A percentile compares a stretch with the other conserved stretches of the same genome.
These are phyloP conservation scores for Ichneumoninae sp. DNA, from an alignment of 2,888 invertebrate genomes.

Conservation along the genomic window DNA sequence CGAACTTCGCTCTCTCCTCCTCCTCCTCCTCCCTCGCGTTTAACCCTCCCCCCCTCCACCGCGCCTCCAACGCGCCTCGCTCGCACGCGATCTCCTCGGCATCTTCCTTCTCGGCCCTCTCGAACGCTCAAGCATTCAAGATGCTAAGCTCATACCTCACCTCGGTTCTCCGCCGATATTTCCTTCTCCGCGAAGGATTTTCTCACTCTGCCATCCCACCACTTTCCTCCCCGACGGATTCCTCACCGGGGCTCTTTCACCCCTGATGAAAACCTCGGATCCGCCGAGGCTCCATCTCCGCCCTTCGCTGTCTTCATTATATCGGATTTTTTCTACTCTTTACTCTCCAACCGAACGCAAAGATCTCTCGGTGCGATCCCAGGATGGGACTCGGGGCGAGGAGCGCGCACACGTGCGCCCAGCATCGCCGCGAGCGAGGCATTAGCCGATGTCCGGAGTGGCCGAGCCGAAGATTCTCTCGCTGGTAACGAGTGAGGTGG, in stretches of 20 bases:
- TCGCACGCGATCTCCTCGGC: slow-evolving; percentile 67
- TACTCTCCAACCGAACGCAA: slow-evolving; percentile 6
- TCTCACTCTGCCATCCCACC: neutral
- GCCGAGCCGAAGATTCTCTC: slow-evolving; percentile 7
- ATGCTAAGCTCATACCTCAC: slow-evolving; percentile 66
- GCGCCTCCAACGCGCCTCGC: neutral
- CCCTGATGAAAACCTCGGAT: slow-evolving; percentile 30
- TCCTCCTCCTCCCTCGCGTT: slow-evolving; percentile 6
- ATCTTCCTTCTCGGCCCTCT: slow-evolving; percentile 66
- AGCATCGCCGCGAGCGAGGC: slow-evolving; percentile 7
- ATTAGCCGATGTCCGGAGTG: slow-evolving; percentile 46
- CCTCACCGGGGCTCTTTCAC: slow-evolving; percentile 35
- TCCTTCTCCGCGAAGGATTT: slow-evolving; percentile 18
- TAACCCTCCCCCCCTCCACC: neutral
- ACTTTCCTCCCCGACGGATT: slow-evolving; percentile 38
- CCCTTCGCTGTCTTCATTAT: slow-evolving; percentile 52
- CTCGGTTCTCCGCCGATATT: slow-evolving; percentile 24
- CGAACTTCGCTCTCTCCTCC: slow-evolving; percentile 45
- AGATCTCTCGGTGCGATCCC: slow-evolving; percentile 25
- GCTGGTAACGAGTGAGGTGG: slow-evolving; percentile 25
- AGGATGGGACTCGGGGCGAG: slow-evolving; percentile 31
- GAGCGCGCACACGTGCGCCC: slow-evolving; percentile 22
- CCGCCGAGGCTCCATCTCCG: slow-evolving; percentile 35
- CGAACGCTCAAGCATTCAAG: slow-evolving; percentile 70
- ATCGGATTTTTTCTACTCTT: neutral